phyloP scores from a whole-genome alignment of 1,140 invertebrate species.

The Drosophila parabipectinata region DNA sequence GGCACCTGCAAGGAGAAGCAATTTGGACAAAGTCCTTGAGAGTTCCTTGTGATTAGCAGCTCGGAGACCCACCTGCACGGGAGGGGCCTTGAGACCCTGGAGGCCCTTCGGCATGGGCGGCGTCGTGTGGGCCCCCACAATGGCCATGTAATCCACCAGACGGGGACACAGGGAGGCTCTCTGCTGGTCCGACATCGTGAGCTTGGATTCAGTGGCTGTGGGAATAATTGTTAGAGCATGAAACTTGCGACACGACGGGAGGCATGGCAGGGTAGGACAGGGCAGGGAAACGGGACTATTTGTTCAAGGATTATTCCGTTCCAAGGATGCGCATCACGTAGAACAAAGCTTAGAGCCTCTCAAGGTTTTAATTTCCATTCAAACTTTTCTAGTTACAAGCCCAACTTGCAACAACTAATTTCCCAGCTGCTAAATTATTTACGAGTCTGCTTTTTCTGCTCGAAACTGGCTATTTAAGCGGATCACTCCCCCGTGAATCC shows the following conservation, averaged over 20 bases:
- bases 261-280: neutral
- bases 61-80: slow-evolving; percentile 88
- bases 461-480: neutral
- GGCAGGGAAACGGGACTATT: neutral
- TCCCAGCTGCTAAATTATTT: neutral
- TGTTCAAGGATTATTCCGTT: slow-evolving; percentile 11
- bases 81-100: slow-evolving; percentile 87
- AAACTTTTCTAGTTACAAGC: neutral
- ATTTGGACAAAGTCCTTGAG: neutral
- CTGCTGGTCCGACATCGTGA: slow-evolving; percentile 85
- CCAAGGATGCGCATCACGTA: slow-evolving; percentile 4
- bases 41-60: neutral
- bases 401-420: too few species aligned
- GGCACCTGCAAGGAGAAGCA: slow-evolving; percentile 87
- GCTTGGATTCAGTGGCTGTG: slow-evolving; percentile 19
- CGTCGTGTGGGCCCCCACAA: slow-evolving; percentile 94
- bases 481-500: neutral
- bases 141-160: slow-evolving; percentile 97
- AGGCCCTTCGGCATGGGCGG: slow-evolving; percentile 86
- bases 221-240: neutral
- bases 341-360: neutral
- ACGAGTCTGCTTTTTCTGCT: neutral
- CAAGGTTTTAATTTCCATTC: neutral
- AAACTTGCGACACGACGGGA: neutral
- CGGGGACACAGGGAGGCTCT: slow-evolving; percentile 93